phyloP scores from a whole-genome alignment of 2,888 invertebrate genomes.

The Eupeodes latifasciatus region DNA sequence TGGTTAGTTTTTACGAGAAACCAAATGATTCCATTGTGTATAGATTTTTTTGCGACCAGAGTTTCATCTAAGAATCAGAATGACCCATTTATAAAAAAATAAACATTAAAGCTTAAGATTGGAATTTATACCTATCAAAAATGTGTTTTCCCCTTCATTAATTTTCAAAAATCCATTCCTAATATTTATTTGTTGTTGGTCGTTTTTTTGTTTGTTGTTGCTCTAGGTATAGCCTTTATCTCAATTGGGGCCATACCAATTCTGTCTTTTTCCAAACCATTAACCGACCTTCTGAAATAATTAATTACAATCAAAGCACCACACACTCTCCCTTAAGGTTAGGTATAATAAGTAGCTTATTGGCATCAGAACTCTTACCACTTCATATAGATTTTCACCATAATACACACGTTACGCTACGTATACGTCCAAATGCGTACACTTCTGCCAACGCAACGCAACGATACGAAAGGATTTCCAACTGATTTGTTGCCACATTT shows the following conservation, averaged over 20 bases:
- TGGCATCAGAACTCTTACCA: neutral
- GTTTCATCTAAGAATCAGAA: no score
- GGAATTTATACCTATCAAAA: no score
- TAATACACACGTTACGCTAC: neutral
- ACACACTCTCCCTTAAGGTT: neutral
- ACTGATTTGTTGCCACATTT: conserved; percentile 52
- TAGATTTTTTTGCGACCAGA: no score
- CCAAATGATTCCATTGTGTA: no score
- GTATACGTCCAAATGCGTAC: no score
- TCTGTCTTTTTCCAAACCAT: conserved; percentile 8
- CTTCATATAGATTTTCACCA: neutral
- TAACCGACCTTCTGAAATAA: neutral
- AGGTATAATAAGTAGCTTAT: neutral
- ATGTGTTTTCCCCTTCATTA: neutral
- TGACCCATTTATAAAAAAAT: no score
- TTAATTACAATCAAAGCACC: conserved; percentile 7
- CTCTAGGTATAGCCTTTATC: neutral
- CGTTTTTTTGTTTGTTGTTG: neutral
- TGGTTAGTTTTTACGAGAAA: no score
- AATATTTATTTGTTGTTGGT: neutral
- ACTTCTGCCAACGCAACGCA: neutral
- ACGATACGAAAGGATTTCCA: neutral
- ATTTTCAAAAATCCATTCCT: neutral
- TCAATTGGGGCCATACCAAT: neutral
- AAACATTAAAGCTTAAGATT: no score